Conservation (phyloP, 2,888 invertebrate genomes). For the Phanerotoma sp. region DNA sequence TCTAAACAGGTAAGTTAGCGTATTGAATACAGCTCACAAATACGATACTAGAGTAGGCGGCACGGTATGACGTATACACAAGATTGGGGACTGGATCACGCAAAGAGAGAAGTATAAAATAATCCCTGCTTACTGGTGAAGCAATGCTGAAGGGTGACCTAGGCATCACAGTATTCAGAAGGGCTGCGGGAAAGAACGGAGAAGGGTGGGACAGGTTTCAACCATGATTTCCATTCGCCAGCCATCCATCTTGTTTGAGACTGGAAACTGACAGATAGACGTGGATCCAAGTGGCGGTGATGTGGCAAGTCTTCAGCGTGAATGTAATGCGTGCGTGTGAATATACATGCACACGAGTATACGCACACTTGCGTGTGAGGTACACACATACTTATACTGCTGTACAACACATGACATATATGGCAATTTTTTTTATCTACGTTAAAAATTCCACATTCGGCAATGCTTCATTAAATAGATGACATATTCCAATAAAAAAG, state of each 20-base stretch:
- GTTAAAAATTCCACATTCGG: slow-evolving; percentile 4
- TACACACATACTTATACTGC: no score
- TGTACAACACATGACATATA: background rate
- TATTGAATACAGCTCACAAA: slow-evolving; percentile 26
- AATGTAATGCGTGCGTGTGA: slow-evolving; percentile 6
- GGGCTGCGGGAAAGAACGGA: slow-evolving; percentile 32
- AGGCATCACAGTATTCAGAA: slow-evolving; percentile 27
- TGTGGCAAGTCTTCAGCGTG: slow-evolving; percentile 56
- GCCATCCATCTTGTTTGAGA: slow-evolving; percentile 68
- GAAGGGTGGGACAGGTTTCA: slow-evolving; percentile 49
- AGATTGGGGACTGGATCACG: slow-evolving; percentile 24
- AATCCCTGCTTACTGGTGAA: slow-evolving; percentile 31
- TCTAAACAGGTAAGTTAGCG: background rate
- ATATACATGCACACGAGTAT: slow-evolving; percentile 35
- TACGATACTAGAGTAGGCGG: slow-evolving; percentile 12
- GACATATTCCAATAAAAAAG: slow-evolving; percentile 1
- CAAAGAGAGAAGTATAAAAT: slow-evolving; percentile 35
- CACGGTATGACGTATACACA: background rate
- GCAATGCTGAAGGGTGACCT: slow-evolving; percentile 33
- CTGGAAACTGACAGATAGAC: slow-evolving; percentile 59
- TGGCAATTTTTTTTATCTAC: background rate
- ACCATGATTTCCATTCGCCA: slow-evolving; percentile 66
- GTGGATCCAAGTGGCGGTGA: slow-evolving; percentile 57
- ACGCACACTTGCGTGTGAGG: no score
- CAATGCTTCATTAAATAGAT: slow-evolving; percentile 22